Evolutionary conservation across 37 sponge, comb jelly and placozoan species (phyloP).

Genomic region (Spongia lamella): DNA sequence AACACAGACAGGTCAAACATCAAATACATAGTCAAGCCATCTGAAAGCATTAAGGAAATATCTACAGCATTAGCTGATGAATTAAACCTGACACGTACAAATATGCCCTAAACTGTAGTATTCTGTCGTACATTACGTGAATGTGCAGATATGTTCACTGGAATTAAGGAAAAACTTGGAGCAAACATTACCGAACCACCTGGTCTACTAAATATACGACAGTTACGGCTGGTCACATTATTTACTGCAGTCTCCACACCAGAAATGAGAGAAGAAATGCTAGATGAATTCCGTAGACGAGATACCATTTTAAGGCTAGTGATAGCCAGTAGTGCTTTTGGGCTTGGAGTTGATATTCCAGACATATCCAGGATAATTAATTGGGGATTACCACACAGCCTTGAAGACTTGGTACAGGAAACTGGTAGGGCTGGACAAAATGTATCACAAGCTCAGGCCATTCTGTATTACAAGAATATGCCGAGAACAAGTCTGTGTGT

Average conservation of each 20-base stretch:
- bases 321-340: conserved; percentile 51
- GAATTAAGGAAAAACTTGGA: conserved; percentile 14
- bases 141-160: conserved; percentile 13
- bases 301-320: conserved; percentile 25
- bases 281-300: conserved; percentile 8
- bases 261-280: conserved; percentile 28
- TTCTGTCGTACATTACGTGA: conserved; percentile 4
- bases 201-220: conserved; percentile 10
- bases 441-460: conserved; percentile 30
- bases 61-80: too few species aligned
- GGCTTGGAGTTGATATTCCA: conserved; percentile 50
- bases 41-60: too few species aligned
- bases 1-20: too few species aligned
- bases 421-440: conserved; percentile 46
- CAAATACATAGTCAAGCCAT: too few species aligned
- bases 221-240: conserved; percentile 28
- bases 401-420: conserved; percentile 51
- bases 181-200: conserved; percentile 42
- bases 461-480: too few species aligned
- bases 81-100: neutral
- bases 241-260: conserved; percentile 14
- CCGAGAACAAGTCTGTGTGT: too few species aligned
- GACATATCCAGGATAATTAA: conserved; percentile 34
- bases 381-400: conserved; percentile 23
- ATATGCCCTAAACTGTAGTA: conserved; percentile 31